A percentile compares a stretch with the other conserved stretches of the same genome.
These are phyloP conservation scores for Tricholauxania praeusta DNA, from an alignment of 2,888 invertebrate species.

Conservation along the genomic window DNA sequence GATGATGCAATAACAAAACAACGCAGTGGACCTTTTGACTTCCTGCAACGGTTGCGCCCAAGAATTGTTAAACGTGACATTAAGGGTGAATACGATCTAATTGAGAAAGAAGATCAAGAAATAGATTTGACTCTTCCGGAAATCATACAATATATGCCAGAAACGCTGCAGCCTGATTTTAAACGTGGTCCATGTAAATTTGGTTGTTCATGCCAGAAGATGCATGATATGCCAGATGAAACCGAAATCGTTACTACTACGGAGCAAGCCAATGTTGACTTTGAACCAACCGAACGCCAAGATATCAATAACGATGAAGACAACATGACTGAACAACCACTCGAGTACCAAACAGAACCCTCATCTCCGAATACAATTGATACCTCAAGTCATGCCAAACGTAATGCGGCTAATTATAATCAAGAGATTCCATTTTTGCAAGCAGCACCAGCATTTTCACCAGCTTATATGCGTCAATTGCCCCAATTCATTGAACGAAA, in stretches of 20 bases:
- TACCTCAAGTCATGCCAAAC: conserved; percentile 41
- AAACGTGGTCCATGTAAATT: conserved; percentile 60
- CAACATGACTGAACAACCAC: background rate
- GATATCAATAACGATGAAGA: background rate
- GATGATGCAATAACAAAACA: conserved; percentile 35
- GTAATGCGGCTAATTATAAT: conserved; percentile 42
- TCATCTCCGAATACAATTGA: conserved; percentile 8
- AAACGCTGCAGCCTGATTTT: conserved; percentile 59
- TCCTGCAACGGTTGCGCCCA: conserved; percentile 35
- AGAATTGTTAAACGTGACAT: conserved; percentile 61
- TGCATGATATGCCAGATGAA: background rate
- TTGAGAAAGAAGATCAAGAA: conserved; percentile 58
- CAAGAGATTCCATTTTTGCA: conserved; percentile 18
- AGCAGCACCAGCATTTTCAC: conserved; percentile 42
- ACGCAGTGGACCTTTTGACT: conserved; percentile 36
- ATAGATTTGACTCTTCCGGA: conserved; percentile 63
- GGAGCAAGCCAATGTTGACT: background rate
- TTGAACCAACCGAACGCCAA: background rate
- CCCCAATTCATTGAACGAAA: conserved; percentile 16
- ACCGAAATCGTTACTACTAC: background rate
- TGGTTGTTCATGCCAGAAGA: conserved; percentile 48
- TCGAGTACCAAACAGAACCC: background rate
- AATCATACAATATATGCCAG: conserved; percentile 66
- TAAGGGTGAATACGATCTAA: conserved; percentile 63
- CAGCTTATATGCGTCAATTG: conserved; percentile 8